phyloP scores from a whole-genome alignment of 2,797 vertebrate genomes.

The Siniperca scherzeri region DNA sequence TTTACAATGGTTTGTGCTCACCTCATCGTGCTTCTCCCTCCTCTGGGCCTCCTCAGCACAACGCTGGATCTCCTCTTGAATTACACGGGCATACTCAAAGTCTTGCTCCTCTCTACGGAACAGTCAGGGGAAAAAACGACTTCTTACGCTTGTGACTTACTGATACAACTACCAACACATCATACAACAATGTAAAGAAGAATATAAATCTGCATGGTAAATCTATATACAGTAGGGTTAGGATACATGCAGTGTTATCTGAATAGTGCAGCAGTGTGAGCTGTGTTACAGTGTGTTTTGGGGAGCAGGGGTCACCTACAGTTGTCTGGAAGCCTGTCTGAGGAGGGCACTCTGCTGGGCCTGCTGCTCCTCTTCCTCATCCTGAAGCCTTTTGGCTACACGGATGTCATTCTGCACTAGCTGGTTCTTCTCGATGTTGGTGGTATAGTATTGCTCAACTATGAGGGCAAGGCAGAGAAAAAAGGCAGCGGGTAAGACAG shows the following conservation, averaged over 20 bases:
- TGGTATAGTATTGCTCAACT: constrained; percentile 88
- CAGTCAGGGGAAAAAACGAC: constrained; percentile 8
- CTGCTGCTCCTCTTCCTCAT: constrained; percentile 80
- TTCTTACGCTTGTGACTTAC: not conserved
- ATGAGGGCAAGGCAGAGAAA: not conserved
- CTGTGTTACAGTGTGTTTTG: not conserved
- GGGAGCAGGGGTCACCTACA: constrained; percentile 61
- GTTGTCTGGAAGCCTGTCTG: constrained; percentile 74
- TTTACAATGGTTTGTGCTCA: constrained; percentile 48
- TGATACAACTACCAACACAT: not conserved
- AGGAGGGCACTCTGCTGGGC: constrained; percentile 65
- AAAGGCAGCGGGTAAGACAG: not conserved
- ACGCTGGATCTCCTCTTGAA: constrained; percentile 86
- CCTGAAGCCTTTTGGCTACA: constrained; percentile 84
- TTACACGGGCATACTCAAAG: constrained; percentile 81
- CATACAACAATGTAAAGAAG: not conserved
- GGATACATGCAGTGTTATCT: not conserved
- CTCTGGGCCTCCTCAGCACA: constrained; percentile 76
- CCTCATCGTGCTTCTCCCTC: constrained; percentile 84
- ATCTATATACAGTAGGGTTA: not conserved
- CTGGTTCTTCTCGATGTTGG: constrained; percentile 85
- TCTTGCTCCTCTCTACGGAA: constrained; percentile 83
- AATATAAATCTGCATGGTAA: constrained; percentile 1
- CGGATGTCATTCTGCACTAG: constrained; percentile 87
- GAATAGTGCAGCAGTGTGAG: not conserved